These are phyloP conservation scores for Aspidoscelis tigris DNA, from an alignment of 2,113 vertebrate species.

Conservation along the genomic window DNA sequence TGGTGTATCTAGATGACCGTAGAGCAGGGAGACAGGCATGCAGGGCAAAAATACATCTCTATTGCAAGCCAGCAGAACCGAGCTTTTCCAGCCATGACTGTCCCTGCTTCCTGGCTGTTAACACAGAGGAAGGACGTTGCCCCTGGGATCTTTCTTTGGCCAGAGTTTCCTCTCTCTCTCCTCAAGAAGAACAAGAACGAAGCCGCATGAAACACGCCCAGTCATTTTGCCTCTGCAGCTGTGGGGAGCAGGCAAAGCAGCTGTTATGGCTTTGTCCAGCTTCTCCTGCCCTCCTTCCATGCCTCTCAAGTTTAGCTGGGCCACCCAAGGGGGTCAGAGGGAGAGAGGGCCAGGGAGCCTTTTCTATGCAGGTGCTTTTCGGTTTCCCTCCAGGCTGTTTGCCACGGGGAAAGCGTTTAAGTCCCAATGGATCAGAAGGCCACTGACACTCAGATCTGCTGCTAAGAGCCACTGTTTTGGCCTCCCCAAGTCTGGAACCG, in stretches of 20 bases:
- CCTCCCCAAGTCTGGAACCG: too few relatives aligned
- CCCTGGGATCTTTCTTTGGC: background rate
- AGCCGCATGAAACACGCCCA: conserved; percentile 29
- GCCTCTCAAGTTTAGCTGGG: background rate
- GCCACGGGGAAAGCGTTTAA: too few relatives aligned
- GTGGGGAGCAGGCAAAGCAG: background rate
- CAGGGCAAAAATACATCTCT: background rate
- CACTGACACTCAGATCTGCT: too few relatives aligned
- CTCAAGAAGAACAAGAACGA: conserved; percentile 12
- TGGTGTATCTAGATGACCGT: background rate
- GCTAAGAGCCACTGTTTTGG: too few relatives aligned
- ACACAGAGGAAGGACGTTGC: accelerated
- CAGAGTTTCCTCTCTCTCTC: too few relatives aligned
- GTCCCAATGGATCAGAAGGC: too few relatives aligned
- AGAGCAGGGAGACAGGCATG: background rate
- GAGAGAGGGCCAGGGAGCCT: background rate
- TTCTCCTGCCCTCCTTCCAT: background rate
- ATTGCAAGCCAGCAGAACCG: background rate
- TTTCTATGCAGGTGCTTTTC: too few relatives aligned
- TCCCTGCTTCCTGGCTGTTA: background rate
- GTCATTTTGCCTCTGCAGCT: background rate
- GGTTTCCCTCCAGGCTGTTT: too few relatives aligned
- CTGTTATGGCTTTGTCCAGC: accelerated
- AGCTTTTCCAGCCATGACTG: accelerated
- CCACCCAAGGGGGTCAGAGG: background rate